These are phyloP conservation scores for Sphaeridia pumilis DNA, from an alignment of 2,888 invertebrate genomes.

Conservation along the genomic window DNA sequence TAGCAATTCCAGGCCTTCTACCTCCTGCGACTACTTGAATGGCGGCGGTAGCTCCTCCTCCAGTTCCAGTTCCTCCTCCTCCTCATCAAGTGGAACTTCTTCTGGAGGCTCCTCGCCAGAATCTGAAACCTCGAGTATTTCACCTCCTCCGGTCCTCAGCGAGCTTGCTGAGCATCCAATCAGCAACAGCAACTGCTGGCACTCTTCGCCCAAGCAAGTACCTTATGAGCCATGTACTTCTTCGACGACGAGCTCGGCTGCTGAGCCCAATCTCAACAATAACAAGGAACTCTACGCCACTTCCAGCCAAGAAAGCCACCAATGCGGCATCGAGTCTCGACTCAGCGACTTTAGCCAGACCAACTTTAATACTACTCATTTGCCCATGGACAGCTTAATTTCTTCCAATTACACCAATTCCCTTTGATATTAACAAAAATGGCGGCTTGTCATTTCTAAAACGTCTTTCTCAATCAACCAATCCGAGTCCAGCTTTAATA, in stretches of 20 bases:
- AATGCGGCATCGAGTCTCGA: slow-evolving; percentile 33
- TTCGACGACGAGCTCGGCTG: neutral
- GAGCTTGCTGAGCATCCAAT: neutral
- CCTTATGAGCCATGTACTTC: neutral
- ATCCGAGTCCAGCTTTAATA: neutral
- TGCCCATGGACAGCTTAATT: slow-evolving; percentile 33
- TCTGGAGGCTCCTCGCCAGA: neutral
- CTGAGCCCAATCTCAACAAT: neutral
- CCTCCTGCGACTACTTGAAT: neutral
- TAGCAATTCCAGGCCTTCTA: neutral
- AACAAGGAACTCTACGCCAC: slow-evolving; percentile 13
- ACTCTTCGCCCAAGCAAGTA: neutral
- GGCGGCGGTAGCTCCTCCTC: neutral
- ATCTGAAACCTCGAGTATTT: slow-evolving; percentile 15
- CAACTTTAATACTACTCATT: slow-evolving; percentile 25
- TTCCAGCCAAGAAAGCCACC: slow-evolving; percentile 31
- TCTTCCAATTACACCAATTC: slow-evolving; percentile 31
- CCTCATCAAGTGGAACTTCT: too few relatives aligned
- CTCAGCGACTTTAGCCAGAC: slow-evolving; percentile 25
- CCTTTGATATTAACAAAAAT: slow-evolving; percentile 10
- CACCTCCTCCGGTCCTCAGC: slow-evolving; percentile 13
- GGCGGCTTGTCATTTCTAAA: too few relatives aligned
- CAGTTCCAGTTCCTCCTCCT: neutral
- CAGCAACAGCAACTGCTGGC: neutral
- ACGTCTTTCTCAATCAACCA: too few relatives aligned